phyloP scores from a whole-genome alignment of 2,797 vertebrate species.

The Pseudomugil gertrudae region DNA sequence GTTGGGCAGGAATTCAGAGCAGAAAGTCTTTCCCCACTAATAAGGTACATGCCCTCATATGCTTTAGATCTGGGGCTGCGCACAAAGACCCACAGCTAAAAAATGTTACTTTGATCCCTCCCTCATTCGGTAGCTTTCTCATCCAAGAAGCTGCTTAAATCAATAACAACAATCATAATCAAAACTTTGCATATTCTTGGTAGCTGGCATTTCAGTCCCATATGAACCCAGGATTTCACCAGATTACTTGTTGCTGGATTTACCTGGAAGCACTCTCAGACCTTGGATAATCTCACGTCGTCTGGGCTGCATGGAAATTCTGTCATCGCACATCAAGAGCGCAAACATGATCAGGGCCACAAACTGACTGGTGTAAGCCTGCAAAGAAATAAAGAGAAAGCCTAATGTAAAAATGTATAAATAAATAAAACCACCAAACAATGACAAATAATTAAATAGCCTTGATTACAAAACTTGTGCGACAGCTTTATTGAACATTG shows the following conservation, averaged over 20 bases:
- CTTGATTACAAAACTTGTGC: background rate
- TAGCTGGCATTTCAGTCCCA: conserved; percentile 12
- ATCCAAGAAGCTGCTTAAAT: conserved; percentile 30
- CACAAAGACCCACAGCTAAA: conserved; percentile 25
- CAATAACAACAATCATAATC: background rate
- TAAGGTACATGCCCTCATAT: conserved; percentile 42
- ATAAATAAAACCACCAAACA: background rate
- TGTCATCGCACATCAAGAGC: conserved; percentile 95
- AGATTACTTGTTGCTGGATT: conserved; percentile 7
- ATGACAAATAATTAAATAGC: background rate
- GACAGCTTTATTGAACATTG: conserved; percentile 12
- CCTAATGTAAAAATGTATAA: background rate
- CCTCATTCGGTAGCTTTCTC: conserved; percentile 15
- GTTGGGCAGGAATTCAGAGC: conserved; percentile 13
- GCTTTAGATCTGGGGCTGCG: conserved; percentile 57
- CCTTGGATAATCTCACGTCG: conserved; percentile 94
- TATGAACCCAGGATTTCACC: conserved; percentile 14
- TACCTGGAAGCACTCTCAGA: conserved; percentile 92
- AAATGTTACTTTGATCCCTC: conserved; percentile 10
- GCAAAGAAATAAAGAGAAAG: conserved; percentile 20
- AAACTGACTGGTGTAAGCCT: conserved; percentile 99
- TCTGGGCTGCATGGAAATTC: conserved; percentile 96
- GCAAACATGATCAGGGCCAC: conserved; percentile 98
- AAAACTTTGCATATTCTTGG: conserved; percentile 7
- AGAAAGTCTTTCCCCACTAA: conserved; percentile 59